Evolutionary conservation across 2,888 invertebrate species (phyloP).

Genomic region (Anthophora plumipes): DNA sequence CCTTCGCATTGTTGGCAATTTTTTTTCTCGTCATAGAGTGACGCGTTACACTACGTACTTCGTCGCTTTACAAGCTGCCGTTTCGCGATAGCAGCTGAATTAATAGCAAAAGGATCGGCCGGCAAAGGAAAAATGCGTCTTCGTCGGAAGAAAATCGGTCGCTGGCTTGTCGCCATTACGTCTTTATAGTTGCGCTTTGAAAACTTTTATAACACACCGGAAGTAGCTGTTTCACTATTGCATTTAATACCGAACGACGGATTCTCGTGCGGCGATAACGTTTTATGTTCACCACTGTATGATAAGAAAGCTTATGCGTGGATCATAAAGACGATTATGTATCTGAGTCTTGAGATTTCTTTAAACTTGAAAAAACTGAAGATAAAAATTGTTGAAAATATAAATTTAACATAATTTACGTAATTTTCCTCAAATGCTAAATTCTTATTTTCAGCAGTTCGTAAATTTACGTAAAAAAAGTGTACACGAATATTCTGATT

Average conservation of each 20-base stretch:
- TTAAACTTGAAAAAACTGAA: too few species aligned
- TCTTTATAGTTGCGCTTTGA: constrained; percentile 47
- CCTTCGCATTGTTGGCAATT: constrained; percentile 53
- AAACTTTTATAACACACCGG: constrained; percentile 18
- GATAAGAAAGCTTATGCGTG: constrained; percentile 7
- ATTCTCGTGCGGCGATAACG: constrained; percentile 29
- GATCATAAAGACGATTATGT: constrained; percentile 30
- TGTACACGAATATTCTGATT: too few species aligned
- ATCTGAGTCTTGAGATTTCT: not conserved
- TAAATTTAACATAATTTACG: too few species aligned
- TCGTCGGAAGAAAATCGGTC: not conserved
- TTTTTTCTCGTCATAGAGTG: constrained; percentile 37
- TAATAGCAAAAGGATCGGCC: constrained; percentile 8
- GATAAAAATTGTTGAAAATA: too few species aligned
- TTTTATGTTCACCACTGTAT: constrained; percentile 23
- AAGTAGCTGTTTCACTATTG: constrained; percentile 37
- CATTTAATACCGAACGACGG: constrained; percentile 29
- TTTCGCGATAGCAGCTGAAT: constrained; percentile 11
- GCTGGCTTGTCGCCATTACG: constrained; percentile 41
- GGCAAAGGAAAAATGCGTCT: not conserved
- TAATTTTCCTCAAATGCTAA: too few species aligned
- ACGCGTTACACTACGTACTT: not conserved
- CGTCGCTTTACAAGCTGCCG: constrained; percentile 9
- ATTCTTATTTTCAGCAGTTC: too few species aligned
- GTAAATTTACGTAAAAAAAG: too few species aligned